Evolutionary conservation across 2,888 invertebrate genomes (phyloP), one percentile per base, ranked within the genome.

Genomic region (Agrypnus murinus): DNA sequence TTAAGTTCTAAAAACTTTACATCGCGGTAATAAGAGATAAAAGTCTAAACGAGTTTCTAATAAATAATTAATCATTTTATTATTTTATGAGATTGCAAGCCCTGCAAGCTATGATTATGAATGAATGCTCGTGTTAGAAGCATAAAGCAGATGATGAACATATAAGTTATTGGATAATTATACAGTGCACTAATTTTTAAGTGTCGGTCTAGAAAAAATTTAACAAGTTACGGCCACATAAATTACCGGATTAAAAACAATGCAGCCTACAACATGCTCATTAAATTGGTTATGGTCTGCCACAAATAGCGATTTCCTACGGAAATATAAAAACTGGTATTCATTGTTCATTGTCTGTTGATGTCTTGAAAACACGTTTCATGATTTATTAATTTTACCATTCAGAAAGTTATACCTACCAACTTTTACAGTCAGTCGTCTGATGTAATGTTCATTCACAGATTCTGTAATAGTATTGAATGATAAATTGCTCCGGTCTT

Each of bases 271-370:
- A 36, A 10, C n/a, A 3, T 15, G 55, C 55, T 36, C 55, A 55
- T 55, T 55, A 55, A 55, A 55, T 55, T 55, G 55, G 36, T 38
- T 17, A 17, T 55, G 55, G 9, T 10, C 9, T 9, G 17, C 55
- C 36, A n/a, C 55, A 36, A 55, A 55, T 55, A 17, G 55, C 55
- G 36, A 55, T 34, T 55, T 55, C 55, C 55, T 55, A 55, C 55
- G 55, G 55, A 55, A 55, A 36, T 55, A 55, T 55, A 55, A 55
- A 55, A 55, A 55, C 55, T 55, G 55, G 55, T 55, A 55, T 17
- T 38, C 55, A 55, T 55, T 55, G 55, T 55, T 34, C 36, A 55
- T 55, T 55, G 55, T 55, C 55, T 55, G 55, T 3, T 5, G 15
- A 38, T 9, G 55, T 55, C 55, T 55, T 38, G 19, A 17, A 53